A percentile compares a stretch with the other conserved stretches of the same genome.
phyloP scores from a whole-genome alignment of 2,888 invertebrate species.

The Plagodis dolabraria region DNA sequence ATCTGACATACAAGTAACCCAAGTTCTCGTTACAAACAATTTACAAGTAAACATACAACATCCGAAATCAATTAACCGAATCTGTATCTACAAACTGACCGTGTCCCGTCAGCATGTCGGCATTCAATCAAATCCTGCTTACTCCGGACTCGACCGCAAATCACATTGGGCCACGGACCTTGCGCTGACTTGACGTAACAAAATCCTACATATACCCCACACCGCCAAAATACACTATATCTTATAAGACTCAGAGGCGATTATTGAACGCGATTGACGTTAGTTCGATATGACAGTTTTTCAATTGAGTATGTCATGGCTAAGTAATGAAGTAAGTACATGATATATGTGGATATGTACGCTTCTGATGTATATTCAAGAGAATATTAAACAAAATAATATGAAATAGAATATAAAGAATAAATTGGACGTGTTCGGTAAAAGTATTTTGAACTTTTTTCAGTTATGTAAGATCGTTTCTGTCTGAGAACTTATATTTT shows the following conservation, averaged over 20 bases:
- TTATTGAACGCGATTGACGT: background rate
- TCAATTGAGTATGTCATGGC: conserved; percentile 21
- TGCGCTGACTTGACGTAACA: conserved; percentile 44
- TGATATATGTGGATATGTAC: conserved; percentile 14
- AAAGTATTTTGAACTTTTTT: too few species aligned
- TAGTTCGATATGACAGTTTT: conserved; percentile 19
- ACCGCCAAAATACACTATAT: conserved; percentile 9
- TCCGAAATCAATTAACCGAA: conserved; percentile 40
- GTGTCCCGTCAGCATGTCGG: conserved; percentile 44
- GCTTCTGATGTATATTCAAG: conserved; percentile 8
- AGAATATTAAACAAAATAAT: background rate
- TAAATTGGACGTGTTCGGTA: background rate
- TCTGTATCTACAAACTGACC: conserved; percentile 40
- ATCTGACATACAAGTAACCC: conserved; percentile 7
- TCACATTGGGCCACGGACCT: conserved; percentile 47
- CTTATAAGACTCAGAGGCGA: background rate
- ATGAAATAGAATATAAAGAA: background rate
- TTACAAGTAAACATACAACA: conserved; percentile 30
- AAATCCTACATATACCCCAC: conserved; percentile 32
- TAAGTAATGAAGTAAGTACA: conserved; percentile 25
- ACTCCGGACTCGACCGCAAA: conserved; percentile 54
- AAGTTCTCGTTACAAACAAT: conserved; percentile 26
- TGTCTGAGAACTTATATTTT: too few species aligned
- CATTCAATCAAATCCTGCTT: conserved; percentile 61
- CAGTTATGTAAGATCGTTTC: too few species aligned